Evolutionary conservation across 2,113 vertebrate genomes (phyloP), one percentile per base, ranked within the genome.

Genomic region (Aspiorhynchus laticeps): DNA sequence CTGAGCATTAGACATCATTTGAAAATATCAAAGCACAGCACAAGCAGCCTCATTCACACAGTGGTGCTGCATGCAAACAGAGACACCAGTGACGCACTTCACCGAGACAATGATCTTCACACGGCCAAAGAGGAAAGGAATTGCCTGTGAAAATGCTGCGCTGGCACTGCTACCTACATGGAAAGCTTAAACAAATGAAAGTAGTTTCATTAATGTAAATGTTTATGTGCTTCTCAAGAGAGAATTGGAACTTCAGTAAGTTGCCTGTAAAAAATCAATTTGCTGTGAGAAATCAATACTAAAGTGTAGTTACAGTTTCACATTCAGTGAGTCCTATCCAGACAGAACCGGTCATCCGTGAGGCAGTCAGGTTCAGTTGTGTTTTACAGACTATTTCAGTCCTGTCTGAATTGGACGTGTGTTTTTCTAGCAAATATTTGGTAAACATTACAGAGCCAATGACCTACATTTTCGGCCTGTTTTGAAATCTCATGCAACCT

Each of bases 71-170:
- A 78, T 80, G 77, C 48, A 80, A 80, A 80, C 77, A 59, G 51
- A 59, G 77, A 10, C 11, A 31, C 17, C 31, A 80, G 51, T 80
- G 51, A 80, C 33, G 53, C 53, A 61, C 78, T 80, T 80, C 19
- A 61, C 31, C 5, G 31, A 59, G 78, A 80, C 78, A 80, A 63
- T 61, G 56, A 65, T 81, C 79, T 43, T 51, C 76, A 78, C 19
- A 73, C 8, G 7, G 46, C 14, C 14, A 24, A 53, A 78, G n/a
- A 76, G 41, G 24, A 9, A 79, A 21, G 26, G 31, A 24, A 48
- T 21, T 31, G 26, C 26, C 26, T 12, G 21, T 79, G 77, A 79
- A 56, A 79, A 36, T 79, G 28, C 77, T 38, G 51, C 4, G 26
- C n/a, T 21, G 75, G 43, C 75, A 28, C 51, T n/a, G 77, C 17